These are phyloP conservation scores for Ataeniobius toweri DNA, from an alignment of 2,797 vertebrate species.

Conservation along the genomic window DNA sequence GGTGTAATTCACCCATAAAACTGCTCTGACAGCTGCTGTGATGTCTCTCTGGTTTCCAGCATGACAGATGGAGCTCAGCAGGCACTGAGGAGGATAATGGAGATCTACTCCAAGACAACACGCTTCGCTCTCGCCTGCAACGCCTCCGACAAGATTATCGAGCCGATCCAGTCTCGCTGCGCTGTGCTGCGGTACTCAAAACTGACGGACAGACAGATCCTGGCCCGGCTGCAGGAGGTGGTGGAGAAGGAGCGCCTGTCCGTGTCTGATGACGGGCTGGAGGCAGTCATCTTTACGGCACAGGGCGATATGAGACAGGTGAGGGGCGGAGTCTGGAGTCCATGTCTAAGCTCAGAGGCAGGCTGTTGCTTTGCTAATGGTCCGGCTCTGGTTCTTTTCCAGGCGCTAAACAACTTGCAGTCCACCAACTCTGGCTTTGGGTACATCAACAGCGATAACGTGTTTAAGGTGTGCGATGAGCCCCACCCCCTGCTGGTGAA, in stretches of 20 bases:
- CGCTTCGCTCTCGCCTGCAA: constrained; percentile 97
- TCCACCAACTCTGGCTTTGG: constrained; percentile 94
- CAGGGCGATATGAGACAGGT: constrained; percentile 99
- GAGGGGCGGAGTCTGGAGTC: constrained; percentile 37
- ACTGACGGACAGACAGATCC: constrained; percentile 90
- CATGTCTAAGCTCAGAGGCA: fast-evolving
- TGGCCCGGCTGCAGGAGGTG: constrained; percentile 87
- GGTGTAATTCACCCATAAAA: neutral
- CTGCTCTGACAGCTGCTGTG: neutral
- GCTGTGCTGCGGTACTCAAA: constrained; percentile 95
- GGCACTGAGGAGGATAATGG: constrained; percentile 95
- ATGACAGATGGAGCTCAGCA: constrained; percentile 99
- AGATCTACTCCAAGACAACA: constrained; percentile 97
- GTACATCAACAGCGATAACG: constrained; percentile 95
- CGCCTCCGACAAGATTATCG: constrained; percentile 96
- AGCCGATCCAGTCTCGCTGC: constrained; percentile 97
- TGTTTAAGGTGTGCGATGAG: constrained; percentile 98
- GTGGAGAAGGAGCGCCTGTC: constrained; percentile 86
- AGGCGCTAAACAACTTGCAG: constrained; percentile 97
- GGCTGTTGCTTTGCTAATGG: neutral
- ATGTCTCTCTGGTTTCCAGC: constrained; percentile 62
- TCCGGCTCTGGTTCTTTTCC: constrained; percentile 1
- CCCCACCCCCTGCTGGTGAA: constrained; percentile 96
- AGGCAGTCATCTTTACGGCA: constrained; percentile 96
- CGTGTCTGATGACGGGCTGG: constrained; percentile 91